Evolutionary conservation across 2,797 vertebrate species (phyloP).

Genomic region (Pachyuromys duprasi): DNA sequence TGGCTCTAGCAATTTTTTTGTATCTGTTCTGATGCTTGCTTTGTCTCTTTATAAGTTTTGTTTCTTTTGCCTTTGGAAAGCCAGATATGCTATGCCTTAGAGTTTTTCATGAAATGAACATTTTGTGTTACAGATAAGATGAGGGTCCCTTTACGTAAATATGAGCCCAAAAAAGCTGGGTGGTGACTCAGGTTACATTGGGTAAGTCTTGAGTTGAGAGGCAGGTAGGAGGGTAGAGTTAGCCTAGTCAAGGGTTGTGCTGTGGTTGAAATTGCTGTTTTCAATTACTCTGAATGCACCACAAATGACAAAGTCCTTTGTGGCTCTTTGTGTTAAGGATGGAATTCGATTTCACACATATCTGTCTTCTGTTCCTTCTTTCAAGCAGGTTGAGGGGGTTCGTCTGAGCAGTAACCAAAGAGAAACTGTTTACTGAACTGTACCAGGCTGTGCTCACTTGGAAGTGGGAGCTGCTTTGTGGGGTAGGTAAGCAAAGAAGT

Average conservation of each 20-base stretch:
- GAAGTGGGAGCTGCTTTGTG: background rate
- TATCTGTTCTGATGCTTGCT: background rate
- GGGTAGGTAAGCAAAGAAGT: background rate
- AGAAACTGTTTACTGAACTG: background rate
- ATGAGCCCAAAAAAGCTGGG: background rate
- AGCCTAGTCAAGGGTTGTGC: background rate
- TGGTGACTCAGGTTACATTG: background rate
- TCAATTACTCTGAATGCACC: background rate
- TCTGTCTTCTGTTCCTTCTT: background rate
- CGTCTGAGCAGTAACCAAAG: background rate
- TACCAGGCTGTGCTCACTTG: background rate
- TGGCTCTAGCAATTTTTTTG: background rate
- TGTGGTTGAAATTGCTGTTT: background rate
- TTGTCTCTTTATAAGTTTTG: background rate
- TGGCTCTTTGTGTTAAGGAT: background rate
- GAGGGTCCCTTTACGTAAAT: background rate
- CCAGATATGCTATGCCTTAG: background rate
- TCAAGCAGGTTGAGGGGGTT: background rate
- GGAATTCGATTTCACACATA: background rate
- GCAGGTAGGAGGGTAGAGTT: background rate
- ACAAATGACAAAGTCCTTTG: background rate
- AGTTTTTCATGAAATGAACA: background rate
- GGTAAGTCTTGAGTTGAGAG: background rate
- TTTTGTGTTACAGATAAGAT: background rate
- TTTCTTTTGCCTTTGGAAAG: background rate